Base-by-base conservation (phyloP, 1,140 invertebrate species). In the Pygmarrhopalites habei region DNA sequence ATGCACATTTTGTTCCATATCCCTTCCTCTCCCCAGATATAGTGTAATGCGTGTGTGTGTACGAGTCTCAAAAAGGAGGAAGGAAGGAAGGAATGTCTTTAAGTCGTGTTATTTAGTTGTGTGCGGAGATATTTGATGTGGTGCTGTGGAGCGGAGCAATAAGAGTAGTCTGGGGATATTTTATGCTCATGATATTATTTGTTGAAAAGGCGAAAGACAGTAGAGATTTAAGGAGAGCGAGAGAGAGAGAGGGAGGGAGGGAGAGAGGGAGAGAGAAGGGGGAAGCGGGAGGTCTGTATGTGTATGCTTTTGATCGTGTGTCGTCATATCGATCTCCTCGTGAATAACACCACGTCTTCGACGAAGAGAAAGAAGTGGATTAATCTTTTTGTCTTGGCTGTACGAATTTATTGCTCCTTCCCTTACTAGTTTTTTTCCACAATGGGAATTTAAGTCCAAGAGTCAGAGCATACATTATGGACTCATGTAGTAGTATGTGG, bases 161-260 rank as follows among this genome's bases (percentile, higher is more conserved):
- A 59, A 46, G 44, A 46, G 44, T 46, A 59, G 58, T 59, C 58
- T 46, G 19, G 30, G 49, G 51, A 61, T 61, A 61, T 61, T 61
- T 61, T 61, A 61, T 61, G 59, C 59, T 51, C 59, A 44, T 61
- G 59, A 61, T 61, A 61, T 62, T 62, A 62, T 62, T 62, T 62
- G 60, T 41, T 62, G 51, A 57, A 62, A 62, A 62, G 60, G 60
- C 60, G 60, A 62, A 57, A 62, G 59, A 61, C 59, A 61, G 59
- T 61, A 61, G 49, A 52, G 59, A 61, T 61, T 61, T 61, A 61
- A 61, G 59, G 59, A n/a, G n/a, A n/a, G n/a, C n/a, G n/a, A n/a
- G n/a, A n/a, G n/a, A n/a, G n/a, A n/a, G n/a, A n/a, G n/a, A n/a
- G n/a, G n/a, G n/a, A n/a, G n/a, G n/a, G n/a, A n/a, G n/a, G n/a